Evolutionary conservation across 2,888 invertebrate species (phyloP), one percentile per base, ranked within the genome.

Genomic region (Ceratothoa steindachneri): DNA sequence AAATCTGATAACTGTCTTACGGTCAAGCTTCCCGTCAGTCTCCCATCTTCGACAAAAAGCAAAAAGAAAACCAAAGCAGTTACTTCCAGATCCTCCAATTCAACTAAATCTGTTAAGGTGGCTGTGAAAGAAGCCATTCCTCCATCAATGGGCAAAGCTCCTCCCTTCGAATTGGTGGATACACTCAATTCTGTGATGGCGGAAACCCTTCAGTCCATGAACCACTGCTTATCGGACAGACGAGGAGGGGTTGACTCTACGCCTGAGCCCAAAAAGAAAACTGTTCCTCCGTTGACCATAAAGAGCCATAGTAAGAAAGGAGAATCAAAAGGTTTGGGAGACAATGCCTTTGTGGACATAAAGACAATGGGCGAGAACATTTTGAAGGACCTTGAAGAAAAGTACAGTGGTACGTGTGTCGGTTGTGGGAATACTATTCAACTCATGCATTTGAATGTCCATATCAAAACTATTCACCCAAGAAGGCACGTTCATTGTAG

Each of bases 331-430:
- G 78, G 78, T 5, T 66, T 78, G 30, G 78, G 78, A 30, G 78
- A 75, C 51, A 78, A 78, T 78, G 78, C 78, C 5, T 75, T 75
- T 60, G 73, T 78, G 60, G 73, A 78, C 41, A 69, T 68, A 28
- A 72, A 71, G 24, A 73, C 69, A 1, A 73, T 78, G 72, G 75
- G 75, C 30, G 78, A 78, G 22, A 78, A 78, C 64, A 78, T 78
- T 51, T 72, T 78, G 64, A 71, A 69, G 24, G 78, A 78, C 51
- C 72, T 75, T 60, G 67, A 72, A 67, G 78, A 75, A 29, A 78
- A 78, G 30, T 78, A 69, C 52, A 75, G 73, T 12, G 73, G 78
- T 69, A 73, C 75, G 52, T 78, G 78, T 67, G 75, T 78, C 4
- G 75, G 73, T 29, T 78, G 78, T 69, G 72, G 75, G 7, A 75